These are phyloP conservation scores for Heterocephalus glaber DNA, from an alignment of 2,113 vertebrate species.

Conservation along the genomic window DNA sequence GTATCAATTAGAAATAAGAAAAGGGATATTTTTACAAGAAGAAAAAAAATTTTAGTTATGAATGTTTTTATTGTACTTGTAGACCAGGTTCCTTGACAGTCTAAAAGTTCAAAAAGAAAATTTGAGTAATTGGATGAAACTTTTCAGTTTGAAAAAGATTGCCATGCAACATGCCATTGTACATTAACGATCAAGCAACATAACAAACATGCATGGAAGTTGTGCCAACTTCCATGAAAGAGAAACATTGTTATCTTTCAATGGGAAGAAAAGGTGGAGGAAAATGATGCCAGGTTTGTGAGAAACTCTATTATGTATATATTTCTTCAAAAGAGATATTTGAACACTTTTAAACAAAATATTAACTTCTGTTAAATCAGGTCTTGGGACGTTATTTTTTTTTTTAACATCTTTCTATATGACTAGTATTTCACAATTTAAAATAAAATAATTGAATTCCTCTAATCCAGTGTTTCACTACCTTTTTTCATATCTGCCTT, in stretches of 20 bases:
- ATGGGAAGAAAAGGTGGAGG: not conserved
- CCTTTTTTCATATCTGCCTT: not conserved
- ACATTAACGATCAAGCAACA: not conserved
- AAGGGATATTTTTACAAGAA: too few relatives aligned
- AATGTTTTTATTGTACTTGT: not conserved
- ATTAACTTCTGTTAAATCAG: not conserved
- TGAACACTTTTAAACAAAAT: not conserved
- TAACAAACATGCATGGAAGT: not conserved
- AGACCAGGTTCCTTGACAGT: not conserved
- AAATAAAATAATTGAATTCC: conserved; percentile 26
- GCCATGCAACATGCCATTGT: not conserved
- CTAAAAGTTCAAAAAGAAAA: not conserved
- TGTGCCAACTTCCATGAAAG: not conserved
- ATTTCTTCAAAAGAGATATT: too few relatives aligned
- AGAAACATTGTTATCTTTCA: not conserved
- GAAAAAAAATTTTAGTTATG: too few relatives aligned
- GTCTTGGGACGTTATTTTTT: not conserved
- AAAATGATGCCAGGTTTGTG: not conserved
- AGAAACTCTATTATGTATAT: not conserved
- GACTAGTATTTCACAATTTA: not conserved
- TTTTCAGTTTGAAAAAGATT: not conserved
- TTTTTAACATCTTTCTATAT: not conserved
- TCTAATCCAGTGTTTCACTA: conserved; percentile 2
- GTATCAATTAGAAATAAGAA: not conserved
- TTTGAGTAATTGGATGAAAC: not conserved